Evolutionary conservation across 1,140 invertebrate species (phyloP).

Genomic region (Drosophila elegans): DNA sequence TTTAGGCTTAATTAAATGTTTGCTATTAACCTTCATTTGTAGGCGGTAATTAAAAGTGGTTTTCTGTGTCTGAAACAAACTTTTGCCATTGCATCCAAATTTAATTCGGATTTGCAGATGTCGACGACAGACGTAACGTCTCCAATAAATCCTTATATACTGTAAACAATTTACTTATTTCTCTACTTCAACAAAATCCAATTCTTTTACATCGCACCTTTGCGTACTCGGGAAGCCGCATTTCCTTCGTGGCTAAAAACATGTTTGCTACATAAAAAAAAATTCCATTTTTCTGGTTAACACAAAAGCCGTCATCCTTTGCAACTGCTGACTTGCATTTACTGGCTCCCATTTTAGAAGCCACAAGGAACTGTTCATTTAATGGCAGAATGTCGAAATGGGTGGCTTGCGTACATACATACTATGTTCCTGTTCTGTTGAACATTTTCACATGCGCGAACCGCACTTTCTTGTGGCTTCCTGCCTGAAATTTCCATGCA

Average conservation of each 20-base stretch:
- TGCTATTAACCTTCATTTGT: constrained; percentile 52
- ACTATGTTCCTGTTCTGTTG: constrained; percentile 3
- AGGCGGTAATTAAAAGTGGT: constrained; percentile 42
- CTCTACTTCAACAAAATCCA: background rate
- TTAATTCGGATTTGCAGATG: constrained; percentile 14
- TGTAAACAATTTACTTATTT: background rate
- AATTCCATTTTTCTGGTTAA: background rate
- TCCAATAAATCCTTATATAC: no score
- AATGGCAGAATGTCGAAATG: constrained; percentile 48
- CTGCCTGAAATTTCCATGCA: constrained; percentile 29
- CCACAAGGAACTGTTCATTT: constrained; percentile 59
- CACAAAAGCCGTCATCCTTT: background rate
- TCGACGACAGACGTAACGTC: background rate
- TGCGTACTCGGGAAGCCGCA: constrained; percentile 6
- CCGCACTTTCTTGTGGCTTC: constrained; percentile 24
- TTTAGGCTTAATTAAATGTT: constrained; percentile 29
- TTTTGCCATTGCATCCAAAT: constrained; percentile 21
- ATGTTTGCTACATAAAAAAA: background rate
- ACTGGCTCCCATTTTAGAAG: constrained; percentile 4
- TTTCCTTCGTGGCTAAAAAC: constrained; percentile 8
- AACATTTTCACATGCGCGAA: constrained; percentile 10
- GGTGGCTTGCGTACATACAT: background rate
- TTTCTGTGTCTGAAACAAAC: constrained; percentile 3
- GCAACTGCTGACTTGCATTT: constrained; percentile 15
- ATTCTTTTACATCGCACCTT: background rate